A percentile compares a stretch with the other conserved stretches of the same genome.
Evolutionary conservation across 1,140 invertebrate genomes (phyloP).

Genomic region (Coboldia fuscipes): DNA sequence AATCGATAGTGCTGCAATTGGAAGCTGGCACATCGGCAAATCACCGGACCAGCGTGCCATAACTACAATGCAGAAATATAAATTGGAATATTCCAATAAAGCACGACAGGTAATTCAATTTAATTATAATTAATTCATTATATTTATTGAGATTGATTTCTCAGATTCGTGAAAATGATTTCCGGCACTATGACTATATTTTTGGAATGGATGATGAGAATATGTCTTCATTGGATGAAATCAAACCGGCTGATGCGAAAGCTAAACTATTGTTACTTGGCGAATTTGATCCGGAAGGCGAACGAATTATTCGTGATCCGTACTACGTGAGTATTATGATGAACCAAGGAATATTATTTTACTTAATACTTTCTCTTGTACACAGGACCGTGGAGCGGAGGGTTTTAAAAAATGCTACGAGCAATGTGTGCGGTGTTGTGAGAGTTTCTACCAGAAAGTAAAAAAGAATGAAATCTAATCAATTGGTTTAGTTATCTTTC

Average conservation of each 20-base stretch:
- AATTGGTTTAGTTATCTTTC: background rate
- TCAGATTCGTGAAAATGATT: constrained; percentile 46
- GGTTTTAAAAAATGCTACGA: constrained; percentile 53
- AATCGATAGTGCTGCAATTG: constrained; percentile 74
- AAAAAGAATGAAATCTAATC: constrained; percentile 10
- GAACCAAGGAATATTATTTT: background rate
- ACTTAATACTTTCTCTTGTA: constrained; percentile 7
- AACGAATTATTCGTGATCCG: constrained; percentile 66
- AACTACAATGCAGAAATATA: constrained; percentile 43
- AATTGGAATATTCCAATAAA: constrained; percentile 45
- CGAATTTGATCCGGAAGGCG: constrained; percentile 55
- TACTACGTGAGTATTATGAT: constrained; percentile 45
- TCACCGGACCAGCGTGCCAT: constrained; percentile 55
- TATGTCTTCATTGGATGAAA: constrained; percentile 38
- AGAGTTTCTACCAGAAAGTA: constrained; percentile 34
- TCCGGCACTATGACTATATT: constrained; percentile 59
- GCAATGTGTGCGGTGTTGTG: constrained; percentile 42
- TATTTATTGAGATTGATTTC: no score
- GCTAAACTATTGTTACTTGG: constrained; percentile 59
- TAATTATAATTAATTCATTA: no score
- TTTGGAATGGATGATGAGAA: constrained; percentile 82
- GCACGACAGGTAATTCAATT: constrained; percentile 51
- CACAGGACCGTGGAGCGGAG: constrained; percentile 32
- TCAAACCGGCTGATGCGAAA: constrained; percentile 34
- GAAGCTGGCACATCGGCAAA: constrained; percentile 65